Base-by-base conservation (phyloP, 1,140 invertebrate genomes). In the Watersipora subatra region DNA sequence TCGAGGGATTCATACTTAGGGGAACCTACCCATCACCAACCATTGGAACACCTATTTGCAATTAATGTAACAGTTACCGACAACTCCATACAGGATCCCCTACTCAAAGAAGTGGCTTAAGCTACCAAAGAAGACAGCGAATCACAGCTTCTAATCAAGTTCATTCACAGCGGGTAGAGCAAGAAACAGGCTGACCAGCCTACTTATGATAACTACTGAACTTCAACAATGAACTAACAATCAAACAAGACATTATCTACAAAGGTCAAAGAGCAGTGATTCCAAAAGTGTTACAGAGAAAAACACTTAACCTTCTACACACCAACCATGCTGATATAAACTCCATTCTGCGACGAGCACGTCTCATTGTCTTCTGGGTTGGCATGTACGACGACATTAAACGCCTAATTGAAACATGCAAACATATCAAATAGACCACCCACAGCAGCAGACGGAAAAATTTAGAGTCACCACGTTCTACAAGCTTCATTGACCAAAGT, bases 161-260 rank as follows among this genome's bases (percentile, higher is more conserved):
- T 55, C 17, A 63, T 69, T 46, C 2, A 28, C 1, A 34, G 69
- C 56, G 71, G 67, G n/a, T n/a, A n/a, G n/a, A n/a, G n/a, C 22
- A 68, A 66, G 67, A 28, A 70, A 28, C 34, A 24, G 24, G 12
- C 24, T 26, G 25, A 70, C 15, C n/a, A 26, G 17, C 1, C 20
- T 19, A 56, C 65, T 19, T 3, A 62, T 12, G 65, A 20, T 26
- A 61, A 61, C 57, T 70, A 70, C 55, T 67, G 55, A 61, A 63
- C 24, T 20, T 73, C 15, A 66, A 71, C 67, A 65, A 74, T 57
- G 68, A 70, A 57, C 28, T 78, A 3, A 61, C 25, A 61, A 30
- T 67, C 46, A 28, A 71, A 56, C 68, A 75, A 66, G 73, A 67
- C 1, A 64, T 78, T 1, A 34, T 78, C n/a, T 46, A 46, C 34